Base-by-base conservation (phyloP, 2,888 invertebrate species). In the Gonocerus acuteangulatus region DNA sequence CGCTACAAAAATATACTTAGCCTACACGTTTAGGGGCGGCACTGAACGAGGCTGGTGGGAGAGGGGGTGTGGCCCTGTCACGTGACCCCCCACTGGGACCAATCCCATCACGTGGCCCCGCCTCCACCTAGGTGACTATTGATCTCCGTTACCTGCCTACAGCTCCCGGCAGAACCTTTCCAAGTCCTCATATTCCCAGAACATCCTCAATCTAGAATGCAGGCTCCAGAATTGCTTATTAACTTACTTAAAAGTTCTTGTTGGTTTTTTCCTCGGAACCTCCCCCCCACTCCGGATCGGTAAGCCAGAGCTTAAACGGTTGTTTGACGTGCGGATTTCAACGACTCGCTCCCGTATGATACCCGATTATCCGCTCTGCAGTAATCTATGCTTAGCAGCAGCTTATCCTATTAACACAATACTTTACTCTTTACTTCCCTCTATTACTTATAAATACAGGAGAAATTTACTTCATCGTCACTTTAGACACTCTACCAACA, bases 1-100 rank as follows among this genome's bases (percentile, higher is more conserved):
- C 62, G 62, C 64, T 67, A 67, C 67, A 67, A 67, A 67, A 67
- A 67, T 67, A 67, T 67, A 67, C 66, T 67, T 66, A 66, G 67
- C 61, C 62, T 65, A 65, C 65, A 63, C 60, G 45, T 59, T 58
- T 51, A 64, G 61, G 64, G 62, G 64, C 57, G 62, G 60, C 62
- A 60, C 61, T 49, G 62, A 59, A 51, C 60, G 7, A 39, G 49
- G 9, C 27, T 27, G 61, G 36, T 32, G 61, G 54, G 47, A 23
- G 44, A 44, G 54, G 58, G 64, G 48, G 61, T 44, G 51, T 52
- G 61, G 39, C 39, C 16, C 21, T 13, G 61, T 61, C 64, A 64
- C 64, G 64, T 64, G 64, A 62, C 56, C 19, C 39, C 7, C 13
- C n/a, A 47, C 32, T 16, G 58, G 36, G 61, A 34, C 60, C 52